These are phyloP conservation scores for Calliscelio sp. DNA, from an alignment of 2,888 invertebrate genomes.

Conservation along the genomic window DNA sequence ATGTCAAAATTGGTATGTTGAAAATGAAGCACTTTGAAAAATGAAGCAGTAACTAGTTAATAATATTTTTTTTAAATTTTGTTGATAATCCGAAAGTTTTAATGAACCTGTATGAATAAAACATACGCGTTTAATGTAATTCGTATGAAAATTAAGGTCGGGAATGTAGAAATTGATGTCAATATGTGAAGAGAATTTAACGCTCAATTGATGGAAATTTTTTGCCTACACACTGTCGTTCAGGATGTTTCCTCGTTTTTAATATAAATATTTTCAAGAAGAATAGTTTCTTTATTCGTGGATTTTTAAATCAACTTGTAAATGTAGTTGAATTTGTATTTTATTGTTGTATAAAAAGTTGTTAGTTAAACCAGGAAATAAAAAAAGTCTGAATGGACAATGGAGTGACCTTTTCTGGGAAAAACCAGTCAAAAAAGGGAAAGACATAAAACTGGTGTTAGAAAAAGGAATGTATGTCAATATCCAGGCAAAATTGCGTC, in stretches of 20 bases:
- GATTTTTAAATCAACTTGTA: no score
- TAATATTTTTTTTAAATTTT: not conserved
- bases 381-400: no score
- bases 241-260: not conserved
- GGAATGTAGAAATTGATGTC: constrained; percentile 75
- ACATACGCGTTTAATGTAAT: constrained; percentile 33
- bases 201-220: constrained; percentile 40
- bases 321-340: no score
- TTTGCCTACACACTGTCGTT: not conserved
- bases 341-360: no score
- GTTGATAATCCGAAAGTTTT: no score
- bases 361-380: no score
- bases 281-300: not conserved
- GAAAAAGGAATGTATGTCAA: constrained; percentile 40
- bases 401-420: no score
- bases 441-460: constrained; percentile 1
- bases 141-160: constrained; percentile 75
- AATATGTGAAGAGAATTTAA: constrained; percentile 38
- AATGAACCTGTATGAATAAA: constrained; percentile 52
- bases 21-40: not conserved
- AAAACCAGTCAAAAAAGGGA: not conserved
- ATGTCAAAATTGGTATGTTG: not conserved
- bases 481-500: constrained; percentile 26
- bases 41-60: not conserved
- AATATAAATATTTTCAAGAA: not conserved